phyloP scores from a whole-genome alignment of 1,140 invertebrate species.

The Diorhabda elongata region DNA sequence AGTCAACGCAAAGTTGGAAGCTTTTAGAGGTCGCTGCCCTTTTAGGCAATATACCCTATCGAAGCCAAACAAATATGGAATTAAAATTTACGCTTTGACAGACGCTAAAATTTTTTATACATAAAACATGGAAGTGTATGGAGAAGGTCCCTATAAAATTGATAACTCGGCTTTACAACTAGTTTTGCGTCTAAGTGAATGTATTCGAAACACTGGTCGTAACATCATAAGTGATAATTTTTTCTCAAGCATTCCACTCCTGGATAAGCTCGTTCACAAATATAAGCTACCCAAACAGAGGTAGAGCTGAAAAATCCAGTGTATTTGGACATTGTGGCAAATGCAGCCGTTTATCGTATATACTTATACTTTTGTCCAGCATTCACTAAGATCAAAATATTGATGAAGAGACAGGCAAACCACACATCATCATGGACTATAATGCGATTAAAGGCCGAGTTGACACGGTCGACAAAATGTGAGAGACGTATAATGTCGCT shows the following conservation, averaged over 20 bases:
- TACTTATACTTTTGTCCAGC: conserved; percentile 37
- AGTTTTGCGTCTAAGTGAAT: conserved; percentile 32
- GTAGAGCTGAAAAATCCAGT: conserved; percentile 18
- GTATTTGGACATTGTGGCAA: conserved; percentile 22
- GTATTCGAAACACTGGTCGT: conserved; percentile 35
- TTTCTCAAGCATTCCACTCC: conserved; percentile 36
- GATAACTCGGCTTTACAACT: conserved; percentile 29
- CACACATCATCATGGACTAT: too few species aligned
- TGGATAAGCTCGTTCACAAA: conserved; percentile 25
- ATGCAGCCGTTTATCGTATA: conserved; percentile 33
- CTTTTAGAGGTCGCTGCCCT: conserved; percentile 42
- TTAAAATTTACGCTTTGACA: too few species aligned
- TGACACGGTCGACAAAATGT: conserved; percentile 14
- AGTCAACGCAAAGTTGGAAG: background rate
- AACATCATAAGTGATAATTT: conserved; percentile 44
- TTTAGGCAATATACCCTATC: conserved; percentile 33
- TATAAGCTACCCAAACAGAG: conserved; percentile 21
- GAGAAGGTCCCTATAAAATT: conserved; percentile 24
- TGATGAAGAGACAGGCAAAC: conserved; percentile 30
- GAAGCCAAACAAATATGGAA: background rate
- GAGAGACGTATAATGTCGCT: conserved; percentile 4
- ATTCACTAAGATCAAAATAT: conserved; percentile 35
- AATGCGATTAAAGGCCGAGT: background rate
- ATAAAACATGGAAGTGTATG: conserved; percentile 38
- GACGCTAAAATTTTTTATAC: background rate